Evolutionary conservation across 2,888 invertebrate genomes (phyloP).

Genomic region (Hybos culiciformis): DNA sequence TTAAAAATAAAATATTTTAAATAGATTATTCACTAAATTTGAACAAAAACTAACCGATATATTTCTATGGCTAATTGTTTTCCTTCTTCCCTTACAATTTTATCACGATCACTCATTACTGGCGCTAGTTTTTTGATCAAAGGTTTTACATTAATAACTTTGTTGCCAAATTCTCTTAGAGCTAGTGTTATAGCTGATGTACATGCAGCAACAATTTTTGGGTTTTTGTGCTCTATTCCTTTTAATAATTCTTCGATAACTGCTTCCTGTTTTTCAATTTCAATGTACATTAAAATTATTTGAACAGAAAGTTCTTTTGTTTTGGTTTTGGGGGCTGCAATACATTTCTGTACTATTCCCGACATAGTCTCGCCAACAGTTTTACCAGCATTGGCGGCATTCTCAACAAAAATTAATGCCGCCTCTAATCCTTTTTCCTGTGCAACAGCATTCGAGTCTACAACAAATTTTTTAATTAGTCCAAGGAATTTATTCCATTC

Average conservation of each 20-base stretch:
- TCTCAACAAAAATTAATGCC: constrained; percentile 78
- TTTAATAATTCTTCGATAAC: constrained; percentile 84
- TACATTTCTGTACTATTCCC: constrained; percentile 81
- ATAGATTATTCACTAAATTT: neutral
- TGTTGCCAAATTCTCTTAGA: constrained; percentile 80
- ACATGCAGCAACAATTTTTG: constrained; percentile 84
- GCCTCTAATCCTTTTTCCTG: constrained; percentile 94
- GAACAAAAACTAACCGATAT: constrained; percentile 45
- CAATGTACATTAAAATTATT: constrained; percentile 83
- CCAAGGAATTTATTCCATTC: constrained; percentile 88
- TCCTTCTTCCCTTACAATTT: constrained; percentile 80
- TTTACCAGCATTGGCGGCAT: constrained; percentile 75
- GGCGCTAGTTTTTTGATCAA: constrained; percentile 76
- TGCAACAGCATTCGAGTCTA: constrained; percentile 86
- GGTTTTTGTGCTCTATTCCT: constrained; percentile 91
- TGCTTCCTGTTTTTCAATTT: constrained; percentile 86
- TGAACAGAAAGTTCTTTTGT: constrained; percentile 85
- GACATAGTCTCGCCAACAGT: constrained; percentile 80
- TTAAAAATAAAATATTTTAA: neutral
- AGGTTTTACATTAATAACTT: constrained; percentile 77
- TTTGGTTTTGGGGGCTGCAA: constrained; percentile 80
- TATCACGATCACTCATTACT: constrained; percentile 82
- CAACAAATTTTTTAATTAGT: constrained; percentile 85
- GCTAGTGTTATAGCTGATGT: constrained; percentile 60
- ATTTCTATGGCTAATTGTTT: constrained; percentile 85